Conservation (phyloP, 2,888 invertebrate genomes). For the Ernsta delagoae region DNA sequence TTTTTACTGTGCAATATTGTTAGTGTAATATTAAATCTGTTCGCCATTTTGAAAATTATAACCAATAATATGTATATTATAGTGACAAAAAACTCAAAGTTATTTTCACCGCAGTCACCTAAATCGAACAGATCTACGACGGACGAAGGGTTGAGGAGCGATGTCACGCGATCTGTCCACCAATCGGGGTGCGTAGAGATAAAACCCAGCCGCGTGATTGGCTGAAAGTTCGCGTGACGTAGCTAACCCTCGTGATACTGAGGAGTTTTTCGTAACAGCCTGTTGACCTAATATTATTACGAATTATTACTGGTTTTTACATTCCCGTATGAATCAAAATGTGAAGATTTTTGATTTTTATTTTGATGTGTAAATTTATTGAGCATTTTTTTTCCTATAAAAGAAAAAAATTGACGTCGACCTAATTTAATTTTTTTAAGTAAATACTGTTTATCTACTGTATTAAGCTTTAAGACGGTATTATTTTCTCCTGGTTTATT, state of each 20-base stretch:
- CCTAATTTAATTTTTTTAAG: too few relatives aligned
- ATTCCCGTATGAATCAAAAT: constrained; percentile 31
- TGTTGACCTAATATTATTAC: constrained; percentile 37
- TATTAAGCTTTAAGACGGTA: constrained; percentile 71
- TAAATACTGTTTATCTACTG: constrained; percentile 36
- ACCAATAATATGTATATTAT: neutral
- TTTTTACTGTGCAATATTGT: constrained; percentile 21
- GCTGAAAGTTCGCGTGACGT: constrained; percentile 28
- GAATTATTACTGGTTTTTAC: constrained; percentile 35
- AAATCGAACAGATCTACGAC: constrained; percentile 39
- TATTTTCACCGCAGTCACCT: constrained; percentile 46
- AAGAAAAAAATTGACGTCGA: too few relatives aligned
- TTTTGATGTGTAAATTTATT: constrained; percentile 17
- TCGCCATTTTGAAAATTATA: constrained; percentile 13
- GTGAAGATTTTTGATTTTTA: constrained; percentile 1
- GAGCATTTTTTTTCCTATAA: neutral
- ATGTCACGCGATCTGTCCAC: constrained; percentile 27
- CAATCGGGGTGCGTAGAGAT: constrained; percentile 20
- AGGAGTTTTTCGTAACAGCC: constrained; percentile 27
- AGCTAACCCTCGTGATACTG: constrained; percentile 29
- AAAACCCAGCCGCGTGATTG: constrained; percentile 17
- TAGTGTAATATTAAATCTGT: neutral
- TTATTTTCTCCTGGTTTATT: constrained; percentile 53
- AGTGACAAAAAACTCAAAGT: constrained; percentile 3
- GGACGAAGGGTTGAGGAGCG: constrained; percentile 30